These are phyloP conservation scores for Holocentrus rufus DNA, from an alignment of 2,797 vertebrate genomes.

Conservation along the genomic window DNA sequence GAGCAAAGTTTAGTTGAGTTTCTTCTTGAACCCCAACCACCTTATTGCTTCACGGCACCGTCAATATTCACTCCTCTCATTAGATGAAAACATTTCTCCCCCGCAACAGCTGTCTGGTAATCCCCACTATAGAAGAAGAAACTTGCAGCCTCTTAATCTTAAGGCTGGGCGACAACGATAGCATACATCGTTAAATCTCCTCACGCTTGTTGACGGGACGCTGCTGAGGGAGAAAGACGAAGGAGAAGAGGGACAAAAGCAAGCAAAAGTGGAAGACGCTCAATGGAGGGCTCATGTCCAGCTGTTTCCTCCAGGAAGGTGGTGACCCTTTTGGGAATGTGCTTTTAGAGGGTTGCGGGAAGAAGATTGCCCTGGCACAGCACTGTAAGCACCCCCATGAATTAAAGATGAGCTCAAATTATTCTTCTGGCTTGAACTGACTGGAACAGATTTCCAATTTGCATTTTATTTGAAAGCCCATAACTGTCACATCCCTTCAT, in stretches of 20 bases:
- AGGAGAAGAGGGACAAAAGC: neutral
- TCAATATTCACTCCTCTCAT: neutral
- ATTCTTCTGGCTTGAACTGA: conserved; percentile 67
- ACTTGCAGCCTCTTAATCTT: conserved; percentile 26
- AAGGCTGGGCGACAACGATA: conserved; percentile 17
- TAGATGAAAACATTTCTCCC: conserved; percentile 20
- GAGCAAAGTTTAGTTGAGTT: conserved; percentile 1
- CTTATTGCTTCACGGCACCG: neutral
- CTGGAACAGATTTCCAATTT: conserved; percentile 77
- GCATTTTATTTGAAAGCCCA: conserved; percentile 73
- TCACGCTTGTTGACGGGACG: conserved; percentile 27
- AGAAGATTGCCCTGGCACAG: conserved; percentile 54
- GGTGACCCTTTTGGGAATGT: conserved; percentile 61
- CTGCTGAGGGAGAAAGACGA: conserved; percentile 10
- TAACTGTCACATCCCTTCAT: conserved; percentile 56
- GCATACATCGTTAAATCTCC: conserved; percentile 24
- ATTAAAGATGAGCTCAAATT: conserved; percentile 79
- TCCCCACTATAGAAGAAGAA: conserved; percentile 10
- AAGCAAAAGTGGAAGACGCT: conserved; percentile 3
- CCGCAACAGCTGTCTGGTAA: conserved; percentile 19
- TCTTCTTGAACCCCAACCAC: neutral
- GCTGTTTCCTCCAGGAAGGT: conserved; percentile 53
- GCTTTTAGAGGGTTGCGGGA: conserved; percentile 58
- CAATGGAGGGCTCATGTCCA: conserved; percentile 46
- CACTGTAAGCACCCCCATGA: conserved; percentile 67